Percentiles rank a stretch among this genome's conserved stretches.
Evolutionary conservation across 2,888 invertebrate genomes (phyloP).

Genomic region (Tenodera sinensis): DNA sequence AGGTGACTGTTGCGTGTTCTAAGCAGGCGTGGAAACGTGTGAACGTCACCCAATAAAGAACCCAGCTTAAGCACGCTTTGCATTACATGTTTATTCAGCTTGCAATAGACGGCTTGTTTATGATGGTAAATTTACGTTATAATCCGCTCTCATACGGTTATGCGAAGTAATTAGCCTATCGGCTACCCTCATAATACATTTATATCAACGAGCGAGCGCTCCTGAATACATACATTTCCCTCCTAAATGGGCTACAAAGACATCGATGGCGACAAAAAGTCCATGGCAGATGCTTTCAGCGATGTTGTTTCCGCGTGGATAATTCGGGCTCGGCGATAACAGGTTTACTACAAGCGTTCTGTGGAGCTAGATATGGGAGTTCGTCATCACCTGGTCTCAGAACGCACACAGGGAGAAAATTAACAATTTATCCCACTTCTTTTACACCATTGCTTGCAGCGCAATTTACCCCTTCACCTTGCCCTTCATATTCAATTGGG

Average conservation of each 20-base stretch:
- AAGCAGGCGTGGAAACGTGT: neutral
- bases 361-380: too few relatives aligned
- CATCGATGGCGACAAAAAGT: neutral
- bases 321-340: neutral
- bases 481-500: too few relatives aligned
- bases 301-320: neutral
- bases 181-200: neutral
- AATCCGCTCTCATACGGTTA: neutral
- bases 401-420: too few relatives aligned
- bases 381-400: too few relatives aligned
- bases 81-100: neutral
- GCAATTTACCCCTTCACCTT: too few relatives aligned
- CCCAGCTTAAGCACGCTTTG: neutral
- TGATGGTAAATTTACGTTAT: neutral
- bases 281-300: neutral
- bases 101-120: neutral
- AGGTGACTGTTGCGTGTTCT: neutral
- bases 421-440: too few relatives aligned
- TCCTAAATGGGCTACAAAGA: neutral
- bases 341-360: too few relatives aligned
- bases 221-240: neutral
- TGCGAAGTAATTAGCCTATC: neutral
- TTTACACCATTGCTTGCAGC: too few relatives aligned
- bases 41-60: neutral
- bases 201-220: neutral